Evolutionary conservation across 2,797 vertebrate species (phyloP).

Genomic region (Lagodon rhomboides): DNA sequence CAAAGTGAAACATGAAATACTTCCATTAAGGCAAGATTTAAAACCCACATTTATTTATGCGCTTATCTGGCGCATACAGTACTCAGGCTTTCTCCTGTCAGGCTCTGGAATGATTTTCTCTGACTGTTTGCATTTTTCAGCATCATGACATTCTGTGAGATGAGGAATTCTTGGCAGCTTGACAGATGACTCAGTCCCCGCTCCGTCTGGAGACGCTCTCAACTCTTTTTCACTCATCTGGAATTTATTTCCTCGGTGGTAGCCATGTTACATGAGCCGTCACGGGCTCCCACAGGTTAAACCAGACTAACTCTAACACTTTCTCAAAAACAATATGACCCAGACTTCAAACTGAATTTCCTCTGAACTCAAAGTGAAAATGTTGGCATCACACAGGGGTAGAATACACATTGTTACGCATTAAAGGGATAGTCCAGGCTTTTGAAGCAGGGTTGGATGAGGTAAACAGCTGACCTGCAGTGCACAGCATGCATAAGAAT

Average conservation of each 20-base stretch:
- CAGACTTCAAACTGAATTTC: background rate
- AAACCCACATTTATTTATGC: constrained; percentile 1
- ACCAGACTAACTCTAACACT: background rate
- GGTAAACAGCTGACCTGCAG: too few relatives aligned
- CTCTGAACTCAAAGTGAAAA: background rate
- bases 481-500: too few relatives aligned
- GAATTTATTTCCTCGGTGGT: constrained; percentile 9
- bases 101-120: constrained; percentile 20
- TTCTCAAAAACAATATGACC: background rate
- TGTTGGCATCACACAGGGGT: background rate
- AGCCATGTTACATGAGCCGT: constrained; percentile 1
- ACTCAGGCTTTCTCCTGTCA: constrained; percentile 28
- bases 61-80: constrained; percentile 8
- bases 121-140: constrained; percentile 28
- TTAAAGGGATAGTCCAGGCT: background rate
- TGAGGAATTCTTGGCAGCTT: constrained; percentile 34
- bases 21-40: constrained; percentile 4
- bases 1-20: background rate
- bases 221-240: constrained; percentile 8
- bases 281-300: background rate
- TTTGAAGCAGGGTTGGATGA: too few relatives aligned
- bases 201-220: background rate
- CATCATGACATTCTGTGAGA: constrained; percentile 19
- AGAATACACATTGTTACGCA: background rate
- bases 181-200: constrained; percentile 40